Conservation (phyloP, 2,113 vertebrate genomes). For the Silurus meridionalis region DNA sequence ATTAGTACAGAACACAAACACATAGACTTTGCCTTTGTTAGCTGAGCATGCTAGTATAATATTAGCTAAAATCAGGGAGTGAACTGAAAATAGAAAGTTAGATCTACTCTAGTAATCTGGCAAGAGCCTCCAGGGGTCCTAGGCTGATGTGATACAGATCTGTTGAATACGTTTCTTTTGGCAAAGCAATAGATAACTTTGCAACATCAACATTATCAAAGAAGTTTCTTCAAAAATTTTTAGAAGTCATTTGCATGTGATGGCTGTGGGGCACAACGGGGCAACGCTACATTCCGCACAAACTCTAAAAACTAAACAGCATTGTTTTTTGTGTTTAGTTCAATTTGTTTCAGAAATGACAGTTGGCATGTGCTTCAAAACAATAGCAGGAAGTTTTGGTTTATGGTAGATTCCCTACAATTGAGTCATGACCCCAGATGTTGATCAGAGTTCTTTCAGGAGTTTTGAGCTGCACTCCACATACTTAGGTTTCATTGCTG, state of each 20-base stretch:
- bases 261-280: neutral
- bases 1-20: neutral
- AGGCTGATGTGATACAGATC: neutral
- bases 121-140: neutral
- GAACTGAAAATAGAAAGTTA: neutral
- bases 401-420: conserved; percentile 37
- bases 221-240: neutral
- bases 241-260: neutral
- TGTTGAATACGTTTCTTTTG: neutral
- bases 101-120: neutral
- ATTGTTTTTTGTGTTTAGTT: conserved; percentile 41
- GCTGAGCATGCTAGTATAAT: neutral
- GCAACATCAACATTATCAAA: neutral
- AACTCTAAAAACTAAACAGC: conserved; percentile 9
- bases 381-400: conserved; percentile 47
- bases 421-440: conserved; percentile 44
- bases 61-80: neutral
- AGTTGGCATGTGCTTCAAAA: conserved; percentile 42
- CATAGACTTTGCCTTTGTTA: neutral
- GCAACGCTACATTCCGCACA: neutral
- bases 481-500: conserved; percentile 36
- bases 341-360: conserved; percentile 40
- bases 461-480: conserved; percentile 30
- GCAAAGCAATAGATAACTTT: neutral
- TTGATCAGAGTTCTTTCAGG: conserved; percentile 39